phyloP scores from a whole-genome alignment of 1,140 invertebrate genomes.

The Drosophila kurseongensis region DNA sequence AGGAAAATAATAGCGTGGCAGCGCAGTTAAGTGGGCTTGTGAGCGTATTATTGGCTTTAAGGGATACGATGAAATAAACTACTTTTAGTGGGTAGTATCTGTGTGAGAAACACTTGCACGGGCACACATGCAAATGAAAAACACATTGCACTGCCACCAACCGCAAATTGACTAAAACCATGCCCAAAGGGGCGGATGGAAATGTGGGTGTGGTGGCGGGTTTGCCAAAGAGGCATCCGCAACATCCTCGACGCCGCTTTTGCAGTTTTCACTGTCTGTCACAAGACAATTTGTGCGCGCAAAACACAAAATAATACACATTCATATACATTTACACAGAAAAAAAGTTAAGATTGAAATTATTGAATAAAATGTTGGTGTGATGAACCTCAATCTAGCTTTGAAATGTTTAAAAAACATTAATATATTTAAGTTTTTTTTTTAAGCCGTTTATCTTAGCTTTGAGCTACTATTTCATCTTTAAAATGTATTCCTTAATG shows the following conservation, averaged over 20 bases:
- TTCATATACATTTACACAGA: conserved; percentile 18
- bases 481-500: too few species aligned
- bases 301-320: conserved; percentile 82
- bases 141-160: conserved; percentile 58
- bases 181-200: conserved; percentile 34
- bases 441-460: too few species aligned
- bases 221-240: conserved; percentile 22
- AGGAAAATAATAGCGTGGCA: conserved; percentile 51
- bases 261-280: conserved; percentile 81
- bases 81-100: conserved; percentile 58
- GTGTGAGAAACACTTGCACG: conserved; percentile 13
- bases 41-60: conserved; percentile 81
- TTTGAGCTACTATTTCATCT: too few species aligned
- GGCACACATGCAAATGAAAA: conserved; percentile 32
- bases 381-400: too few species aligned
- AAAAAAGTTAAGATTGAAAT: background rate
- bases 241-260: conserved; percentile 60
- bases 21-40: conserved; percentile 75
- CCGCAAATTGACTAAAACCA: conserved; percentile 81
- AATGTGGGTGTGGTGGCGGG: conserved; percentile 14
- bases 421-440: too few species aligned
- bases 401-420: too few species aligned
- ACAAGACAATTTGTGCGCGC: conserved; percentile 83
- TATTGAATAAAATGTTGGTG: too few species aligned
- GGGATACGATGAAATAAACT: conserved; percentile 82